Base-by-base conservation (phyloP, 2,888 invertebrate species). In the Tineola bisselliella region DNA sequence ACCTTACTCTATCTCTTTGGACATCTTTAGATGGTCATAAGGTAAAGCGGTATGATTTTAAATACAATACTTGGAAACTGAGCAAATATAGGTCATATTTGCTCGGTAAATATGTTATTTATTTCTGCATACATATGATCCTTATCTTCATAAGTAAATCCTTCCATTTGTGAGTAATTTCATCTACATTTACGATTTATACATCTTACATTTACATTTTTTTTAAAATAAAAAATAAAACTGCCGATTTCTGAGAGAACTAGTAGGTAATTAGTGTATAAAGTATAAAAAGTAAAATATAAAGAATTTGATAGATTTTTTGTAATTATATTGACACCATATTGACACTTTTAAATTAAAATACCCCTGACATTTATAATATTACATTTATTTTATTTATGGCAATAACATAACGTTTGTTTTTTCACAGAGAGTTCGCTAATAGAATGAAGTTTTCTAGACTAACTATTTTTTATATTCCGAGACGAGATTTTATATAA, bases 51-150 rank as follows among this genome's bases (percentile, higher is more conserved):
- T n/a, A n/a, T n/a, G n/a, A n/a, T n/a, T n/a, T n/a, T n/a, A n/a
- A n/a, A n/a, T n/a, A n/a, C n/a, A n/a, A n/a, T n/a, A n/a, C n/a
- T n/a, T n/a, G n/a, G n/a, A n/a, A n/a, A n/a, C n/a, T n/a, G n/a
- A n/a, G n/a, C n/a, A n/a, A n/a, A 13, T 43, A 52, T 17, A 58
- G 44, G 15, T 10, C 6, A 4, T 11, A 66, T 73, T 69, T 67
- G 73, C 74, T 43, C 10, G 61, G 25, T 63, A n/a, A n/a, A n/a
- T n/a, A n/a, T n/a, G n/a, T n/a, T n/a, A n/a, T n/a, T 25, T 25
- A 25, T 25, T 25, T 25, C 6, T 25, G 6, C 25, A 25, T 25
- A 25, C 25, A 25, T 25, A 25, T 25, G 25, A 25, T 25, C 25
- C 25, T 25, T 25, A 25, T 25, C 25, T 25, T 25, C 25, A 25